A percentile compares a stretch with the other conserved stretches of the same genome.
Conservation (phyloP, 2,888 invertebrate genomes). For the Phyllotreta cruciferae region DNA sequence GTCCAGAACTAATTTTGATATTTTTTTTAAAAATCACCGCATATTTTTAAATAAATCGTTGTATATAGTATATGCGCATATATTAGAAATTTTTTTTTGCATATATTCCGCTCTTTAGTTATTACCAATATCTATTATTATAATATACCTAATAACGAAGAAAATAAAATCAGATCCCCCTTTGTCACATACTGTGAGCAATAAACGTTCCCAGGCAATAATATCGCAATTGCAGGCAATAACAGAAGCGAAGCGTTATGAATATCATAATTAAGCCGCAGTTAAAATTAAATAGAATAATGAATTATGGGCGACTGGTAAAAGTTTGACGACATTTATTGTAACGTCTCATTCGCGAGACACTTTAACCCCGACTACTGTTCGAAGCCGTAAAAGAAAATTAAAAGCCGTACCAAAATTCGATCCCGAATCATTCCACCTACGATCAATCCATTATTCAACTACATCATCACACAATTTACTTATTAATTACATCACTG, state of each 20-base stretch:
- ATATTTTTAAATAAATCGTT: too few species aligned
- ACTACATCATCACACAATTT: not conserved
- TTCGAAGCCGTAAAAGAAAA: slow-evolving; percentile 17
- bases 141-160: too few species aligned
- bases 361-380: slow-evolving; percentile 10
- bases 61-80: too few species aligned
- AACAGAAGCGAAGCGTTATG: slow-evolving; percentile 2
- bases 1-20: too few species aligned
- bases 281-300: slow-evolving; percentile 16
- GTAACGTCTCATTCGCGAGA: slow-evolving; percentile 18
- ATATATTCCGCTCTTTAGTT: too few species aligned
- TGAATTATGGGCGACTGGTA: slow-evolving; percentile 22
- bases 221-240: too few species aligned
- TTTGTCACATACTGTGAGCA: too few species aligned
- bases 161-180: too few species aligned
- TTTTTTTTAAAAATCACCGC: too few species aligned
- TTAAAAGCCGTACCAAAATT: slow-evolving; percentile 17
- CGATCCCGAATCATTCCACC: slow-evolving; percentile 11
- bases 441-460: not conserved
- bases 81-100: too few species aligned
- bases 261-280: slow-evolving; percentile 24
- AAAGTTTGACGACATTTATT: slow-evolving; percentile 28
- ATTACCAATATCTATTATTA: too few species aligned
- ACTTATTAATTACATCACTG: not conserved
- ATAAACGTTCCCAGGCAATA: too few species aligned